A percentile compares a stretch with the other conserved stretches of the same genome.
Conservation (phyloP, 2,888 invertebrate genomes). For the Amphimallon solstitiale region DNA sequence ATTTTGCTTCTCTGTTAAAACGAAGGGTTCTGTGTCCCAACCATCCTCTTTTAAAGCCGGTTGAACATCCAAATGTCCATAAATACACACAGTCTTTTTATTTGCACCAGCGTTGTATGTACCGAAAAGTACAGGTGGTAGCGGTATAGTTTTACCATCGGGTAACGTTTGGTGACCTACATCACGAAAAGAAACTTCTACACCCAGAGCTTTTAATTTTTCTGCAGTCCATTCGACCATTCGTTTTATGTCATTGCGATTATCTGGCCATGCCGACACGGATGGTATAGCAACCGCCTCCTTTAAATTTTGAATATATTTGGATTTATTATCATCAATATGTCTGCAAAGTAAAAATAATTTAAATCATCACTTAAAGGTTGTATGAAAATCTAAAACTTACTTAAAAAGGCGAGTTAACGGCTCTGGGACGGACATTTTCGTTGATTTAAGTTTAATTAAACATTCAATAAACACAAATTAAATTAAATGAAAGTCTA, state of each 20-base stretch:
- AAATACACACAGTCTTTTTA: conserved; percentile 94
- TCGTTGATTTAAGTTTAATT: neutral
- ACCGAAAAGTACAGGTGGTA: conserved; percentile 89
- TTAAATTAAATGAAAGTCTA: neutral
- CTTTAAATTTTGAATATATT: conserved; percentile 81
- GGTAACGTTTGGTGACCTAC: conserved; percentile 79
- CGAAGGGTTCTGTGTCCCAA: conserved; percentile 96
- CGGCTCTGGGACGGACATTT: conserved; percentile 11
- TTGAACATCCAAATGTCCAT: conserved; percentile 98
- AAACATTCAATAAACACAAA: neutral
- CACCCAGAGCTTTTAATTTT: conserved; percentile 76
- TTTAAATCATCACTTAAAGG: too few relatives aligned
- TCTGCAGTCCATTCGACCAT: conserved; percentile 88
- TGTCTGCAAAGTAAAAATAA: conserved; percentile 65
- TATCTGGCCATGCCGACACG: conserved; percentile 91
- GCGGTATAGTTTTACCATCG: conserved; percentile 76
- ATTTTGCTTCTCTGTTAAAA: conserved; percentile 84
- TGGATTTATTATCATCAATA: conserved; percentile 79
- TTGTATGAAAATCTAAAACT: neutral
- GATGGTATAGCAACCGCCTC: conserved; percentile 94
- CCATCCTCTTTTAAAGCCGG: conserved; percentile 94
- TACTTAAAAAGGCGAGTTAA: conserved; percentile 12
- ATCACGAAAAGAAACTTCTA: conserved; percentile 76
- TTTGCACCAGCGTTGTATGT: conserved; percentile 80
- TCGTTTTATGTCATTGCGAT: conserved; percentile 79